Evolutionary conservation across 2,888 invertebrate genomes (phyloP).

Genomic region (Hydriomena furcata): DNA sequence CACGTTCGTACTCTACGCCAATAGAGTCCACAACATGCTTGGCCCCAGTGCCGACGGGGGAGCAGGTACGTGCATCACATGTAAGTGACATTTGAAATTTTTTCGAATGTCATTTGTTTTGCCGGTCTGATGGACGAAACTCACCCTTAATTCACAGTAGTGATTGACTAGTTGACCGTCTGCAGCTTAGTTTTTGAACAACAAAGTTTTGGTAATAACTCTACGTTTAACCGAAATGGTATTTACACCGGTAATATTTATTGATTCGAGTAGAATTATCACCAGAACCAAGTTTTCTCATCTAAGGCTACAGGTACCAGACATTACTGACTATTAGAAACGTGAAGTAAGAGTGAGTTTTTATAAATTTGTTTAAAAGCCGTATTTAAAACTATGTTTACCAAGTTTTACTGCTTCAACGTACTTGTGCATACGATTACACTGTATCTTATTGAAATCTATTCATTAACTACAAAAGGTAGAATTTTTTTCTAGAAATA

Average conservation of each 20-base stretch:
- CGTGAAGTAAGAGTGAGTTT: constrained; percentile 28
- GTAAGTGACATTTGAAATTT: constrained; percentile 29
- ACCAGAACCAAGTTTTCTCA: background rate
- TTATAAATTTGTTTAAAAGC: constrained; percentile 10
- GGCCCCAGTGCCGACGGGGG: constrained; percentile 96
- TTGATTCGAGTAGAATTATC: background rate
- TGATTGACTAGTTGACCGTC: constrained; percentile 3
- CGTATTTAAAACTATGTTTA: constrained; percentile 13
- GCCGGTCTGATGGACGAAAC: constrained; percentile 27
- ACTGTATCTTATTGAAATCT: too few species aligned
- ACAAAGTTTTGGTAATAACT: background rate
- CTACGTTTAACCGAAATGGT: background rate
- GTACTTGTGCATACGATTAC: too few species aligned
- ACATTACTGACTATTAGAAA: constrained; percentile 6
- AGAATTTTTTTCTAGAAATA: too few species aligned
- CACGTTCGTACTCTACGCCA: constrained; percentile 96
- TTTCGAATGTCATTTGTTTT: constrained; percentile 29
- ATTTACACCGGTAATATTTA: background rate
- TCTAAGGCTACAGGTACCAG: constrained; percentile 1
- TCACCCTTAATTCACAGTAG: constrained; percentile 24
- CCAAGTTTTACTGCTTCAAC: background rate
- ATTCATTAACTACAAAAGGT: too few species aligned
- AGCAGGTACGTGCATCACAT: constrained; percentile 85
- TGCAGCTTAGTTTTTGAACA: background rate
- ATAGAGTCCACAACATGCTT: constrained; percentile 96